A percentile compares a stretch with the other conserved stretches of the same genome.
phyloP scores from a whole-genome alignment of 2,797 vertebrate genomes.

The Sardinella longiceps region DNA sequence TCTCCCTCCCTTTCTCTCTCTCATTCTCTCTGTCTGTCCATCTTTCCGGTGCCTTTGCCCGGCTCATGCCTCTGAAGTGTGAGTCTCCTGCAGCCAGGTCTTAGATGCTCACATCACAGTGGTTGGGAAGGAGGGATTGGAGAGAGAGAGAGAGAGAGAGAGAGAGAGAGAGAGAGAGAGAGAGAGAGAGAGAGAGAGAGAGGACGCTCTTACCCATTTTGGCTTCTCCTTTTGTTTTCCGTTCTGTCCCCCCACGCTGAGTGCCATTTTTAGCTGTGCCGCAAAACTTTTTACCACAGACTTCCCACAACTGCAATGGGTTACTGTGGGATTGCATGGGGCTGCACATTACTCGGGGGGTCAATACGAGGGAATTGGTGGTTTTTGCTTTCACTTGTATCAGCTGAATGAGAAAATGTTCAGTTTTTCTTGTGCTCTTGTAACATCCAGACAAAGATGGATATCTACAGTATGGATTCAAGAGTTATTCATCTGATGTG shows the following conservation, averaged over 20 bases:
- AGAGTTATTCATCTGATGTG: background rate
- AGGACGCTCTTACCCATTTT: background rate
- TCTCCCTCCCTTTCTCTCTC: constrained; percentile 39
- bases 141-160: background rate
- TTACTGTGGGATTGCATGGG: background rate
- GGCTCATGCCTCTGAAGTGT: constrained; percentile 34
- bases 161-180: background rate
- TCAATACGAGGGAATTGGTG: background rate
- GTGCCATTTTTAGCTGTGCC: background rate
- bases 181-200: background rate
- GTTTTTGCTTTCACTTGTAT: background rate
- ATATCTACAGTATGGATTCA: background rate
- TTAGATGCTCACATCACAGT: constrained; percentile 7
- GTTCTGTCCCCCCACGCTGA: background rate
- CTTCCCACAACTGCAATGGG: background rate
- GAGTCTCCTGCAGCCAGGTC: constrained; percentile 36
- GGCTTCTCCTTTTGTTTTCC: background rate
- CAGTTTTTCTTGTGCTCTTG: background rate
- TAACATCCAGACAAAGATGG: background rate
- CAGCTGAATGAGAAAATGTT: background rate
- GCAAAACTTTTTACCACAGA: background rate
- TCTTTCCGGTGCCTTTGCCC: background rate
- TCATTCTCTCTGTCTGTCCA: background rate
- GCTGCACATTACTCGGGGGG: background rate
- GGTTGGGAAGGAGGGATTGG: background rate